Evolutionary conservation across 2,113 vertebrate genomes (phyloP), one percentile per base, ranked within the genome.

Genomic region (Rana temporaria): DNA sequence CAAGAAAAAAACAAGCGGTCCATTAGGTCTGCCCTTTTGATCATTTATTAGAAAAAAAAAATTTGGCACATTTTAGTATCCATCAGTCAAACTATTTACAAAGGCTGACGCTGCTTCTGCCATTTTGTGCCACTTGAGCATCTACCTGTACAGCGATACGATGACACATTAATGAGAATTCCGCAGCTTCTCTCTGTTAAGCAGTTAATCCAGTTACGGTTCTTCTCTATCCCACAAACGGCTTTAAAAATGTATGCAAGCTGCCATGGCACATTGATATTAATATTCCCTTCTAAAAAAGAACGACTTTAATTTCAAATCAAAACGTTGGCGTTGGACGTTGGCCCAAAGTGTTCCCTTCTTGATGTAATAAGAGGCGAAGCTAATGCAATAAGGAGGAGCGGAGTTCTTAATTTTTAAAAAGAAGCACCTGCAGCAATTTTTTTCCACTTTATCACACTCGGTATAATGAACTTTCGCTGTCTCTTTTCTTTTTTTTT

Each of bases 241-340:
- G 53, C 66, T 38, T 68, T 48, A 48, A 67, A 79, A 56, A 32
- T 68, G 6, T 69, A 59, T 59, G 64, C 65, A 52, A 42, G 30
- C n/a, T 18, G 17, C 20, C 20, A 6, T 24, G 15, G 66, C 55
- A n/a, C 19, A 32, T 53, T 26, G 38, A 69, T 71, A 80, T 71
- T 71, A 80, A 80, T 80, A 71, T 62, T 71, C 32, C 9, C 11
- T 22, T 60, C 55, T 38, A 38, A 42, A 12, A 79, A 68, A 66
- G 77, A 79, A 56, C 38, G 77, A 56, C 55, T 74, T 74, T 71
- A 71, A 71, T 80, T 71, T 71, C 42, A 62, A 80, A 70, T 80
- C 78, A 80, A 71, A 80, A 80, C 67, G 67, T 71, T 80, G 38
- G 62, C 17, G 38, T 56, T 80, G 67, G 66, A 71, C 62, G 68